A percentile compares a stretch with the other conserved stretches of the same genome.
phyloP scores from a whole-genome alignment of 1,140 invertebrate species.

The Zaprionus inermis region DNA sequence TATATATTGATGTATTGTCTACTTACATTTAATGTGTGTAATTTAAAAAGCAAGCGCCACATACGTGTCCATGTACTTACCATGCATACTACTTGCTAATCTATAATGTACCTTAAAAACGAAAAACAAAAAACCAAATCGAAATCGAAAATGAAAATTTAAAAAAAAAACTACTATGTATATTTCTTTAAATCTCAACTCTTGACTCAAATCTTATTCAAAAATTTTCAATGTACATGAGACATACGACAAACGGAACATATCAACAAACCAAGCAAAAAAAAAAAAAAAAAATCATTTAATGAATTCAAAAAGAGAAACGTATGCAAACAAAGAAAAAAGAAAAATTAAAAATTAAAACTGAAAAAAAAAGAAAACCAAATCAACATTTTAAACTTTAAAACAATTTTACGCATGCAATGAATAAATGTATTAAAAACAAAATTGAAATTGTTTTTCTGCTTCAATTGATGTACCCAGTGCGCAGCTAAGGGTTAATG shows the following conservation, averaged over 20 bases:
- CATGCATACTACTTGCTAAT: conserved; percentile 48
- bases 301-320: conserved; percentile 32
- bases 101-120: conserved; percentile 77
- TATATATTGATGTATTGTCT: conserved; percentile 74
- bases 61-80: conserved; percentile 24
- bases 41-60: conserved; percentile 30
- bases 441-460: background rate
- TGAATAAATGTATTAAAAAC: conserved; percentile 78
- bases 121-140: conserved; percentile 20
- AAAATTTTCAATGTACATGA: conserved; percentile 78
- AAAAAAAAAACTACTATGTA: conserved; percentile 44
- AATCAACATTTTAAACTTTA: conserved; percentile 81
- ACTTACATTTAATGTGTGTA: conserved; percentile 64
- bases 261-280: conserved; percentile 29
- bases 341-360: conserved; percentile 32
- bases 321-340: conserved; percentile 40
- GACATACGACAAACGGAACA: conserved; percentile 37
- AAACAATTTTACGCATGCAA: conserved; percentile 80
- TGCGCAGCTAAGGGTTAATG: background rate
- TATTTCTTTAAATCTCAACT: conserved; percentile 78
- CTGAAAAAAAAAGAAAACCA: conserved; percentile 34
- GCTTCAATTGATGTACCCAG: too few species aligned
- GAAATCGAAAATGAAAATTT: conserved; percentile 27
- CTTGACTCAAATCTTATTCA: conserved; percentile 69
- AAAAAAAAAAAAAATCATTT: conserved; percentile 32